These are phyloP conservation scores for Lagenorhynchus albirostris DNA, from an alignment of 2,113 vertebrate species.

Conservation along the genomic window DNA sequence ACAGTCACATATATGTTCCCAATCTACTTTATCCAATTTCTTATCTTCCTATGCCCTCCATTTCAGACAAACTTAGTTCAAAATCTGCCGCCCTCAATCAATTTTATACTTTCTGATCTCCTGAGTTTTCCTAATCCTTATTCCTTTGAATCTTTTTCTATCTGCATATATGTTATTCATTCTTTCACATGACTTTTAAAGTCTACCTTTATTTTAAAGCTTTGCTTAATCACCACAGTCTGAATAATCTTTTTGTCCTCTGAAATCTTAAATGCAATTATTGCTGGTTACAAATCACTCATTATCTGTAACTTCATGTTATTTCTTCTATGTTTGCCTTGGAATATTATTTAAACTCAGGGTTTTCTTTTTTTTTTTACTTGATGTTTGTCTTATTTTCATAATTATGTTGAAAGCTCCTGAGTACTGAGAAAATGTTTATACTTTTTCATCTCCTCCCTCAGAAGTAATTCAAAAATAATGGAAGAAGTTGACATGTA, in stretches of 20 bases:
- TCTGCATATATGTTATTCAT: not conserved
- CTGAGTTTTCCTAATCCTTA: not conserved
- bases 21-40: not conserved
- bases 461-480: not conserved
- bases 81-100: not conserved
- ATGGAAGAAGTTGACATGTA: not conserved
- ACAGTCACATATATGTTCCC: not conserved
- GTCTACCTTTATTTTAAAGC: not conserved
- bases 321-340: not conserved
- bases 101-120: not conserved
- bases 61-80: not conserved
- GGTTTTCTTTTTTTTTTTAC: not conserved
- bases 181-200: not conserved
- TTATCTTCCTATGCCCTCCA: not conserved
- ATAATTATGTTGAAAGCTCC: constrained; percentile 13
- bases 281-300: not conserved
- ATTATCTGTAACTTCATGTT: not conserved
- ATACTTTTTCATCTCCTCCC: not conserved
- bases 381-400: not conserved
- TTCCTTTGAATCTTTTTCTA: not conserved
- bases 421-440: not conserved
- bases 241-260: not conserved
- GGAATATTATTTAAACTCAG: constrained; percentile 21
- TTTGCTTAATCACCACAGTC: not conserved
- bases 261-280: not conserved